These are phyloP conservation scores for Drosophila subsilvestris DNA, from an alignment of 2,888 invertebrate genomes.

Conservation along the genomic window DNA sequence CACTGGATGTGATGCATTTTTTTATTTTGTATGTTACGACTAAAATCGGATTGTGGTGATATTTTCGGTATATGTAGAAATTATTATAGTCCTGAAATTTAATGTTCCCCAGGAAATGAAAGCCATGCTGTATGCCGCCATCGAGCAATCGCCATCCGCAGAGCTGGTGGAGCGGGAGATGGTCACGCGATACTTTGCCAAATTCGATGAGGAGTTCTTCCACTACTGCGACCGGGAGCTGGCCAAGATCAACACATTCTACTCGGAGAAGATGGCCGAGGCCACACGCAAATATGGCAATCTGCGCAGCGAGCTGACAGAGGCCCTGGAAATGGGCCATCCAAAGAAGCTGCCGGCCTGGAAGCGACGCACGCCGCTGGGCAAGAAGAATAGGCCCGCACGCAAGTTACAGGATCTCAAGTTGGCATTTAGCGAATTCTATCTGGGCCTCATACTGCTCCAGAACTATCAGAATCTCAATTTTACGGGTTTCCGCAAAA, in stretches of 20 bases:
- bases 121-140: constrained; percentile 91
- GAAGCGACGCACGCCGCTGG: constrained; percentile 83
- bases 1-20: not conserved
- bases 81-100: not conserved
- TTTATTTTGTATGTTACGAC: too few species aligned
- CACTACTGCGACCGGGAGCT: constrained; percentile 93
- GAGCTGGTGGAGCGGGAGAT: constrained; percentile 90
- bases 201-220: constrained; percentile 94
- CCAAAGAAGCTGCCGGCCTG: constrained; percentile 82
- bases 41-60: too few species aligned
- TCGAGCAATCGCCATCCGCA: constrained; percentile 90
- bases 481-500: constrained; percentile 95
- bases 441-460: constrained; percentile 92
- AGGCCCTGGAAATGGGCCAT: constrained; percentile 84
- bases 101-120: constrained; percentile 89
- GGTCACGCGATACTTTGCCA: constrained; percentile 89
- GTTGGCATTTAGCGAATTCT: constrained; percentile 95
- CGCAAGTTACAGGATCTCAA: constrained; percentile 92
- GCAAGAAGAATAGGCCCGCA: constrained; percentile 85
- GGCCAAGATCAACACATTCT: constrained; percentile 95
- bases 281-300: constrained; percentile 92
- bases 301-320: constrained; percentile 89
- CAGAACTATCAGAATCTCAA: constrained; percentile 96
- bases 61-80: not conserved
- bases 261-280: constrained; percentile 95